A percentile compares a stretch with the other conserved stretches of the same genome.
Evolutionary conservation across 2,797 vertebrate genomes (phyloP).

Genomic region (Benthosema pterotum): DNA sequence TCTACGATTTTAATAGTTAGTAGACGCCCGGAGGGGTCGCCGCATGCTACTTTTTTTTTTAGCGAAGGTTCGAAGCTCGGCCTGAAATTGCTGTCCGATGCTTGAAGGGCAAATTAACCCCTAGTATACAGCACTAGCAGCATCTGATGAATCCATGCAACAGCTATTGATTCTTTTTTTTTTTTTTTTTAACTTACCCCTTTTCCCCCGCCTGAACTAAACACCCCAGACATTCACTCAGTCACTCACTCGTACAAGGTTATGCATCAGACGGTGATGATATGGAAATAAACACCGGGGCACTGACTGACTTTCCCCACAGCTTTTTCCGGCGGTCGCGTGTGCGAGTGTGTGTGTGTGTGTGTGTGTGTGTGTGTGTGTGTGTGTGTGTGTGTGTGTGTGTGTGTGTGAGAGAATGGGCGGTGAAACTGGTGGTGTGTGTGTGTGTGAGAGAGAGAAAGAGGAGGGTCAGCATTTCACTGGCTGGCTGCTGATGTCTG

Average conservation of each 20-base stretch:
- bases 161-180: constrained; percentile 83
- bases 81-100: too few relatives aligned
- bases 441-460: constrained; percentile 54
- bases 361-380: neutral
- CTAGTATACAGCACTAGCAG: too few relatives aligned
- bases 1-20: too few relatives aligned
- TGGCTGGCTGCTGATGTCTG: constrained; percentile 75
- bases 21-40: too few relatives aligned
- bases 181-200: constrained; percentile 31
- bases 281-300: constrained; percentile 33
- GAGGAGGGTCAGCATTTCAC: constrained; percentile 78
- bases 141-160: constrained; percentile 93
- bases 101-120: too few relatives aligned
- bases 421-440: constrained; percentile 66
- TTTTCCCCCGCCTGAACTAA: constrained; percentile 49
- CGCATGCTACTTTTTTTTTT: too few relatives aligned
- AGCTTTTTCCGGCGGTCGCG: constrained; percentile 50
- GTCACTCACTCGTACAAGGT: neutral
- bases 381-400: neutral
- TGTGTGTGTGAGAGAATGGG: constrained; percentile 38
- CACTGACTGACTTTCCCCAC: constrained; percentile 22
- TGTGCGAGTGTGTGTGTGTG: constrained; percentile 8
- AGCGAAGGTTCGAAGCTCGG: too few relatives aligned
- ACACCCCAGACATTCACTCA: constrained; percentile 41
- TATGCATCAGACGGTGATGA: too few relatives aligned